phyloP scores from a whole-genome alignment of 1,140 invertebrate species.

The Monomorium pharaonis region DNA sequence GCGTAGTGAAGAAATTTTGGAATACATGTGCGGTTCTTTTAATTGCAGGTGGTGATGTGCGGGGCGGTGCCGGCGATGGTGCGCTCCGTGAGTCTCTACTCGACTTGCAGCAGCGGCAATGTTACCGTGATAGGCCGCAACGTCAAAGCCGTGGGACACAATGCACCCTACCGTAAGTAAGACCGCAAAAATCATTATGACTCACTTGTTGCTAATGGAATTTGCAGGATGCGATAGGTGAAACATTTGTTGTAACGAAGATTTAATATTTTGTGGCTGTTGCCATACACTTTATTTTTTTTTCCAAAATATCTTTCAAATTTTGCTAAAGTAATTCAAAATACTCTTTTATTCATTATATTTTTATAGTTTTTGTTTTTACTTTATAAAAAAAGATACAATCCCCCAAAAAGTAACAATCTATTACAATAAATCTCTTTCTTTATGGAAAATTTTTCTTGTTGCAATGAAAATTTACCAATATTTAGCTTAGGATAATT shows the following conservation, averaged over 20 bases:
- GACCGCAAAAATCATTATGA: conserved; percentile 8
- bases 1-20: not conserved
- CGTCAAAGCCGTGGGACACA: conserved; percentile 81
- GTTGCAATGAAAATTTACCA: not conserved
- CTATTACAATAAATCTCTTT: not conserved
- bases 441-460: not conserved
- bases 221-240: not conserved
- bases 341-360: not conserved
- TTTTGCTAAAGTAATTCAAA: not conserved
- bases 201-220: not conserved
- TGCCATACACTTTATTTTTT: not conserved
- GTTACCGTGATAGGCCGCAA: conserved; percentile 84
- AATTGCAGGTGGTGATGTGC: conserved; percentile 89
- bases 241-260: not conserved
- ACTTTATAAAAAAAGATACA: not conserved
- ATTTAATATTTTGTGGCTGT: not conserved
- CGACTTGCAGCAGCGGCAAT: conserved; percentile 86
- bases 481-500: not conserved
- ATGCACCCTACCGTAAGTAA: conserved; percentile 84
- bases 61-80: conserved; percentile 89
- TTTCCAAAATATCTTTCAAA: not conserved
- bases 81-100: conserved; percentile 89
- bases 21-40: conserved; percentile 30
- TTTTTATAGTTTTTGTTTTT: not conserved
- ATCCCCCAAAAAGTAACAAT: not conserved